phyloP scores from a whole-genome alignment of 37 sponge, comb jelly and placozoan species.

The Spongilla lacustris region DNA sequence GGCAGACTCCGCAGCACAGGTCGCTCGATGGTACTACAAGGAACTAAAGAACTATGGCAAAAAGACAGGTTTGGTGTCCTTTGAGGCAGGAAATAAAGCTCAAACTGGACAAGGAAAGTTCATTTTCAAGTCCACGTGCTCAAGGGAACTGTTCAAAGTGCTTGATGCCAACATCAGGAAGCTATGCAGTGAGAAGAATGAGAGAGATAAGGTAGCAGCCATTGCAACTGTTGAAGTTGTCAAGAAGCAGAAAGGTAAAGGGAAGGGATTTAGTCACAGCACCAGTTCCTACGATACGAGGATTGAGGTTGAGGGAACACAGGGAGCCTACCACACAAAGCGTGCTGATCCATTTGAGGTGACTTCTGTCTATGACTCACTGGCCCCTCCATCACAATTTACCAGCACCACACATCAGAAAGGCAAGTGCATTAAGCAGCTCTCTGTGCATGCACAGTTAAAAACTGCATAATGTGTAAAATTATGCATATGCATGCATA shows the following conservation, averaged over 20 bases:
- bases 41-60: slow-evolving; percentile 62
- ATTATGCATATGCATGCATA: too few relatives aligned
- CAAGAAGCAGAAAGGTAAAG: slow-evolving; percentile 9
- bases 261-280: background rate
- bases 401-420: background rate
- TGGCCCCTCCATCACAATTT: background rate
- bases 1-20: slow-evolving; percentile 4
- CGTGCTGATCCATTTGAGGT: background rate
- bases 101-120: slow-evolving; percentile 28
- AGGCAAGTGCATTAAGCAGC: background rate
- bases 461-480: too few relatives aligned
- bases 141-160: slow-evolving; percentile 69
- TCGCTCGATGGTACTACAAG: slow-evolving; percentile 52
- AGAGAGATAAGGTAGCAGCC: background rate
- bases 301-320: slow-evolving; percentile 2
- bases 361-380: background rate
- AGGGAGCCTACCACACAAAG: background rate
- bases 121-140: slow-evolving; percentile 37
- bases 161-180: slow-evolving; percentile 63
- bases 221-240: background rate
- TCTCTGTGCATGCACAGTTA: too few relatives aligned
- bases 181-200: slow-evolving; percentile 14
- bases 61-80: slow-evolving; percentile 38
- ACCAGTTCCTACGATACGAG: background rate
- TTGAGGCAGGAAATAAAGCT: slow-evolving; percentile 54